A percentile compares a stretch with the other conserved stretches of the same genome.
phyloP scores from a whole-genome alignment of 2,888 invertebrate genomes.

The Drosophila putrida region DNA sequence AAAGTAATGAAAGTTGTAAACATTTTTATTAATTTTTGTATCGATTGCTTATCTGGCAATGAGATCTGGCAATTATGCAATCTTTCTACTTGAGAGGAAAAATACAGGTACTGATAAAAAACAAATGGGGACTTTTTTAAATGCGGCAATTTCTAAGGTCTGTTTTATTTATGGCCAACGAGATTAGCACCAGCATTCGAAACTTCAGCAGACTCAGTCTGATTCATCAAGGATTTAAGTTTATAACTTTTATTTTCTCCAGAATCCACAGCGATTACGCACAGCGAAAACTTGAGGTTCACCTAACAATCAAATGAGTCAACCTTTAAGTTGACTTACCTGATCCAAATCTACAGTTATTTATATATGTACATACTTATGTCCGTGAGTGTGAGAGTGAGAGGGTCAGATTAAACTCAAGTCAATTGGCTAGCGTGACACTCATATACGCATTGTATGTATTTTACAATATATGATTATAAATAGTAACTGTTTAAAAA shows the following conservation, averaged over 20 bases:
- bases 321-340: constrained; percentile 15
- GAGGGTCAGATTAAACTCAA: background rate
- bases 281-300: constrained; percentile 9
- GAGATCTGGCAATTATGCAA: background rate
- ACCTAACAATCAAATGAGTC: constrained; percentile 30
- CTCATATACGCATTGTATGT: background rate
- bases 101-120: constrained; percentile 9
- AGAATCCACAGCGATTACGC: constrained; percentile 21
- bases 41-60: constrained; percentile 3
- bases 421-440: constrained; percentile 18
- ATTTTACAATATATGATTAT: background rate
- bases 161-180: constrained; percentile 6
- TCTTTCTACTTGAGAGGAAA: background rate
- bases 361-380: background rate
- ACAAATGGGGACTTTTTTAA: background rate
- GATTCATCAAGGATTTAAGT: constrained; percentile 33
- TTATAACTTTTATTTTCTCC: background rate
- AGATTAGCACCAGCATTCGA: constrained; percentile 17
- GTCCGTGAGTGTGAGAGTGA: background rate
- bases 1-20: constrained; percentile 13
- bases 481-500: constrained; percentile 24
- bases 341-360: constrained; percentile 36
- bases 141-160: background rate
- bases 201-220: background rate
- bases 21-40: background rate